Evolutionary conservation across 2,113 vertebrate genomes (phyloP).

Genomic region (Apteryx mantelli): DNA sequence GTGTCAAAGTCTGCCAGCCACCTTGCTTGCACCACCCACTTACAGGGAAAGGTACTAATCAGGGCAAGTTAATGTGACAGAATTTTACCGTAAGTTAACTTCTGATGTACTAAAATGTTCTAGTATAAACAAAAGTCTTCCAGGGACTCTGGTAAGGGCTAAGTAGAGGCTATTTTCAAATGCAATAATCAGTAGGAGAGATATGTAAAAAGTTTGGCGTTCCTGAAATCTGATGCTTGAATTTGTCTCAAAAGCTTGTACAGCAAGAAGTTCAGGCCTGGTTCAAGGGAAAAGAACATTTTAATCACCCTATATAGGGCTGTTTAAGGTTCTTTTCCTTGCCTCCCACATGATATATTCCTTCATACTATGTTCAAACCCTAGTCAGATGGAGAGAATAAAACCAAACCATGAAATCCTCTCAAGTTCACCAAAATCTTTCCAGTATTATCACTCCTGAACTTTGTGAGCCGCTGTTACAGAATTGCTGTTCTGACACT

Average conservation of each 20-base stretch:
- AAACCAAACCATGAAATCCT: neutral
- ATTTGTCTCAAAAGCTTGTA: neutral
- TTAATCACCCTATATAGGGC: neutral
- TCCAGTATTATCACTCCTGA: neutral
- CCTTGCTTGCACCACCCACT: neutral
- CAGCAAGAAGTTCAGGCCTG: neutral
- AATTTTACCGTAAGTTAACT: neutral
- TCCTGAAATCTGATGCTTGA: neutral
- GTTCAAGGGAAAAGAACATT: neutral
- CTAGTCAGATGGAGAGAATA: neutral
- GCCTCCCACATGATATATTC: neutral
- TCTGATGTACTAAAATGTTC: neutral
- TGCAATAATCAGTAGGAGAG: neutral
- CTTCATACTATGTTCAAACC: neutral
- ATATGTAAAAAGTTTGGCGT: neutral
- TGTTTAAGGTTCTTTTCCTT: neutral
- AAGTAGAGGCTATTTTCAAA: neutral
- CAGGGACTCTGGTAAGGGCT: neutral
- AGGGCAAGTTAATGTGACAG: neutral
- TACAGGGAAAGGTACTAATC: neutral
- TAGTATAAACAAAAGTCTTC: neutral
- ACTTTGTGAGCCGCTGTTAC: neutral
- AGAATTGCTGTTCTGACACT: neutral
- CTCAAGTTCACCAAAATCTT: neutral
- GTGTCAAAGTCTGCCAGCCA: neutral